phyloP scores from a whole-genome alignment of 2,797 vertebrate genomes.

The Melanotaenia pygmaea region DNA sequence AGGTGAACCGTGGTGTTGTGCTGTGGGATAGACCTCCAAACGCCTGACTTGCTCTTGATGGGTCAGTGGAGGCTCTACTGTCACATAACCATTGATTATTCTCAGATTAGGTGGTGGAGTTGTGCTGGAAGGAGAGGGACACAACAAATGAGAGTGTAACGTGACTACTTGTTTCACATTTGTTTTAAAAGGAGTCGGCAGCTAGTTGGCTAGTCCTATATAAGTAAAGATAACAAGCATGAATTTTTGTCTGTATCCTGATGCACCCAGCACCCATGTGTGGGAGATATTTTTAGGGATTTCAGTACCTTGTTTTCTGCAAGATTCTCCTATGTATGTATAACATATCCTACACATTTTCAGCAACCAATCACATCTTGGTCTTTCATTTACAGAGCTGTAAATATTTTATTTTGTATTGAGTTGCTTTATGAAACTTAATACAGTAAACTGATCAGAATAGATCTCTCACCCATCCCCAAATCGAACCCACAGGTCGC shows the following conservation, averaged over 20 bases:
- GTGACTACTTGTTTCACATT: not conserved
- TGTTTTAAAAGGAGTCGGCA: not conserved
- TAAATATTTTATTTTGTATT: not conserved
- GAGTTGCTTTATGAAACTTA: not conserved
- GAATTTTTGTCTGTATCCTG: not conserved
- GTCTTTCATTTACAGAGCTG: not conserved
- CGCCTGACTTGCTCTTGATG: constrained; percentile 82
- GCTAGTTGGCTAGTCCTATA: not conserved
- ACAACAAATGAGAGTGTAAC: constrained; percentile 2
- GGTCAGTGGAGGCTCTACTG: constrained; percentile 85
- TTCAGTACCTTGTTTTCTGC: not conserved
- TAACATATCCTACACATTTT: not conserved
- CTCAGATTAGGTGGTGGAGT: constrained; percentile 86
- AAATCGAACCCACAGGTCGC: constrained; percentile 97
- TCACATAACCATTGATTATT: constrained; percentile 89
- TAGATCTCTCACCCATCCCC: constrained; percentile 89
- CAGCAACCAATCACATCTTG: not conserved
- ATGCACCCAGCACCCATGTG: not conserved
- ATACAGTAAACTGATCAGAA: not conserved
- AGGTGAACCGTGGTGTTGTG: constrained; percentile 25
- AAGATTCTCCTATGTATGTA: not conserved
- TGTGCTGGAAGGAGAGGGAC: constrained; percentile 74
- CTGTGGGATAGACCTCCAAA: constrained; percentile 31
- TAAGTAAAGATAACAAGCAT: not conserved
- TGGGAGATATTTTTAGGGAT: not conserved